A percentile compares a stretch with the other conserved stretches of the same genome.
Conservation (phyloP, 2,113 vertebrate genomes). For the Pituophis catenifer region DNA sequence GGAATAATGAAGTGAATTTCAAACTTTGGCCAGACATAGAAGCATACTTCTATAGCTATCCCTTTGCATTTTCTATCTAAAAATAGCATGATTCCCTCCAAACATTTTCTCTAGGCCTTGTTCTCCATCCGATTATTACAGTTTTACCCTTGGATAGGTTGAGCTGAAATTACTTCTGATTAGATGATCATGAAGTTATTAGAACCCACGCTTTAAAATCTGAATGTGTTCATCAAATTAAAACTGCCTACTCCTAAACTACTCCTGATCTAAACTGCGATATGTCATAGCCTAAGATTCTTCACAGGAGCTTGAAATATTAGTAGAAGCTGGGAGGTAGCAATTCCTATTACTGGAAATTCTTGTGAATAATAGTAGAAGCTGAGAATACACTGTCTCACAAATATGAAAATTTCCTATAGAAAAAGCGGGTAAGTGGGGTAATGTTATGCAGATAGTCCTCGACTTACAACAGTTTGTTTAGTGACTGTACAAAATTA, state of each 20-base stretch:
- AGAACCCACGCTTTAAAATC: neutral
- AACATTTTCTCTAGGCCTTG: neutral
- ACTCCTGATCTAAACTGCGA: neutral
- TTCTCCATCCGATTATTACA: neutral
- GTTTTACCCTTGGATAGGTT: neutral
- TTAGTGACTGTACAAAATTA: too few relatives aligned
- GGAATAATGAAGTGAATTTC: neutral
- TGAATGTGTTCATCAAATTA: neutral
- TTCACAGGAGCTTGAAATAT: neutral
- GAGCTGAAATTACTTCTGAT: neutral
- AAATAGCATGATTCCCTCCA: neutral
- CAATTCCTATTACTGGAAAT: neutral
- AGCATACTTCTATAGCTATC: too few relatives aligned
- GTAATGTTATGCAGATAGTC: neutral
- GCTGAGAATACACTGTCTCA: neutral
- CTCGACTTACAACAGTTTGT: too few relatives aligned
- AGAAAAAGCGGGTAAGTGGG: neutral
- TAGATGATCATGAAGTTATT: neutral
- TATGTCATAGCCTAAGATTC: neutral
- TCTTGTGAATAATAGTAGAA: neutral
- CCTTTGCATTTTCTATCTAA: neutral
- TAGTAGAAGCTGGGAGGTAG: neutral
- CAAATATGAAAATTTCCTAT: neutral
- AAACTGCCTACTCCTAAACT: neutral
- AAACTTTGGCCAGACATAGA: neutral